Evolutionary conservation across 1,140 invertebrate genomes (phyloP), one percentile per base, ranked within the genome.

Genomic region (Antheraea pernyi): DNA sequence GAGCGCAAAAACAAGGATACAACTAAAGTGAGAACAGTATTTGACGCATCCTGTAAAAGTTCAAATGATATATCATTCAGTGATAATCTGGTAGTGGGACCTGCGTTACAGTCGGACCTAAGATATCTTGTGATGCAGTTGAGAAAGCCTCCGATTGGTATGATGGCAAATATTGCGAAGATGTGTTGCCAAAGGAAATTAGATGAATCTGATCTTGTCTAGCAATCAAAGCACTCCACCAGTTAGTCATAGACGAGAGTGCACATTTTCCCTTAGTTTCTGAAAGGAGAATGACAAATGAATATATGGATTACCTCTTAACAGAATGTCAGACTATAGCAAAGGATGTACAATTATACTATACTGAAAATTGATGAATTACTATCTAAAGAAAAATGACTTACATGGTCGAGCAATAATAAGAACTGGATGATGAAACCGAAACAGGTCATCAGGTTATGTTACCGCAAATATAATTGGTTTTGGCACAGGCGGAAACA

Each of bases 401-500:
- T 19, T 8, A 64, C 39, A 64, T 42, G 62, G 62, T 36, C 62
- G 16, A 64, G 62, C 37, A 64, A 64, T n/a, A 64, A 36, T 39
- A 6, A 64, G n/a, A 7, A 64, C 16, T 62, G 67, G 67, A 53
- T 68, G 10, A 22, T 62, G 16, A 11, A 60, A 30, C 39, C 19
- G 8, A 63, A 53, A 36, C 19, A 69, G 0, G 11, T 18, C 58
- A 64, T 63, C 7, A 74, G 69, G 30, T 68, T 59, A 48, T 59
- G 19, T 62, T 71, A 63, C 19, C 30, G 67, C 37, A 36, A 16
- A 30, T 60, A 18, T 60, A 69, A 1, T 88, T 81, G 0, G 19
- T 86, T 9, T 62, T 87, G 2, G 46, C 62, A 67, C 79, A 87
- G 65, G 76, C 86, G 19, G 86, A 89, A 71, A 84, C 85, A 0